Base-by-base conservation (phyloP, 2,888 invertebrate genomes). In the Ischnus inquisitorius region DNA sequence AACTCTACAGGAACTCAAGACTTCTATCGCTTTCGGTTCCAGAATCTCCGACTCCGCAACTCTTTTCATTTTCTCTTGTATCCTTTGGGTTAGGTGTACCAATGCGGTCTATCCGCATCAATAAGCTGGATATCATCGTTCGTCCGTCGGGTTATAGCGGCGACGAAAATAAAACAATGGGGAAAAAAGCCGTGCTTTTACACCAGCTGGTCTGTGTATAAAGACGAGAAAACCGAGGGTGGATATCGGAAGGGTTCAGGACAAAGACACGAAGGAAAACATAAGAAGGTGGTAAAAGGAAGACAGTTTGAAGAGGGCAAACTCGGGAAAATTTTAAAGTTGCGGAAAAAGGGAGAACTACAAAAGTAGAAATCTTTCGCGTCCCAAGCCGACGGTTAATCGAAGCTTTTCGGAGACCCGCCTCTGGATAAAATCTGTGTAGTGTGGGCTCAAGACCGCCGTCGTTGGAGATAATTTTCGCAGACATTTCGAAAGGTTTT, bases 351-450 rank as follows among this genome's bases (percentile, higher is more conserved):
- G 19, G 12, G 19, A 2, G 54, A 72, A 71, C 54, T 25, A 79
- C 72, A 54, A 64, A 64, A 65, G 54, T 14, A 54, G 60, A 22
- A 25, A 39, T 48, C n/a, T 3, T 19, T 62, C 71, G 54, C 64
- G 79, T 79, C 71, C 64, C 60, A 71, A 28, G 62, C 43, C 71
- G 62, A 12, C 64, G 62, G 60, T 54, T 79, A 79, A 79, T 79
- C 71, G 72, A 64, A 51, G 65, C 64, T 48, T 51, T 54, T 54
- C 43, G 75, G 16, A 57, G 72, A 12, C 51, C 6, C 51, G 51
- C 51, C 51, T 51, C 8, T 8, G 51, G 54, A 5, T 2, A 14
- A 51, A 62, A 81, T 54, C 57, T 22, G 60, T 46, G 76, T 69
- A 67, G 76, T 48, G 64, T 77, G 12, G 69, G n/a, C 41, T 54